Evolutionary conservation across 2,888 invertebrate genomes (phyloP).

Genomic region (Coelopa pilipes): DNA sequence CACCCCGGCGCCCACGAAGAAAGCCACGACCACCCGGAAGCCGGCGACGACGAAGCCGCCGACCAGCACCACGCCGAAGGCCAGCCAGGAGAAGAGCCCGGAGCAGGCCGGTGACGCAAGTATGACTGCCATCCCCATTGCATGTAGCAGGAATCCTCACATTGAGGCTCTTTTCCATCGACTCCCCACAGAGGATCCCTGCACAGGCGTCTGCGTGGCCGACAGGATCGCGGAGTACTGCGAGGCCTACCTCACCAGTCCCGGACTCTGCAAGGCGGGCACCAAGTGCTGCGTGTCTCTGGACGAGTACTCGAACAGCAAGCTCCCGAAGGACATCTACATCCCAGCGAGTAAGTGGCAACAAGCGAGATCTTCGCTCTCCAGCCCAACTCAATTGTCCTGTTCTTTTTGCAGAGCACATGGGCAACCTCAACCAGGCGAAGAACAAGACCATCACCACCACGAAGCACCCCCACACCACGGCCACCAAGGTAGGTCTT

Average conservation of each 20-base stretch:
- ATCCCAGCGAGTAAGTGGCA: slow-evolving; percentile 72
- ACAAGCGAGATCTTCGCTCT: background rate
- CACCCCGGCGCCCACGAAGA: slow-evolving; percentile 51
- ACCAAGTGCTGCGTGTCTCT: slow-evolving; percentile 84
- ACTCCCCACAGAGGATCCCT: slow-evolving; percentile 61
- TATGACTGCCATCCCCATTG: slow-evolving; percentile 46
- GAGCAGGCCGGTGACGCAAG: slow-evolving; percentile 46
- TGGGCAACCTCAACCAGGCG: slow-evolving; percentile 53
- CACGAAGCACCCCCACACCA: slow-evolving; percentile 66
- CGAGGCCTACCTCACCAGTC: slow-evolving; percentile 81
- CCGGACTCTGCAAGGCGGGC: slow-evolving; percentile 78
- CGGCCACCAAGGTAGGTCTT: slow-evolving; percentile 34
- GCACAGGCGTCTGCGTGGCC: slow-evolving; percentile 86
- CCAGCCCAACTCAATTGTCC: slow-evolving; percentile 31
- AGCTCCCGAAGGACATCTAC: slow-evolving; percentile 78
- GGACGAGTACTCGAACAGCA: slow-evolving; percentile 75
- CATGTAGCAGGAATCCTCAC: background rate
- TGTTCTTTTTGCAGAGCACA: slow-evolving; percentile 55
- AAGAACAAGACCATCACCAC: slow-evolving; percentile 50
- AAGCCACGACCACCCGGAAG: slow-evolving; percentile 55
- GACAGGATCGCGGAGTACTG: slow-evolving; percentile 86
- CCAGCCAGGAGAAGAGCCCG: slow-evolving; percentile 37
- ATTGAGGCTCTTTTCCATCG: background rate
- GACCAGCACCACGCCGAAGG: slow-evolving; percentile 49
- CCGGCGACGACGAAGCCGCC: slow-evolving; percentile 49